A percentile compares a stretch with the other conserved stretches of the same genome.
These are phyloP conservation scores for Strix uralensis DNA, from an alignment of 2,113 vertebrate genomes.

Conservation along the genomic window DNA sequence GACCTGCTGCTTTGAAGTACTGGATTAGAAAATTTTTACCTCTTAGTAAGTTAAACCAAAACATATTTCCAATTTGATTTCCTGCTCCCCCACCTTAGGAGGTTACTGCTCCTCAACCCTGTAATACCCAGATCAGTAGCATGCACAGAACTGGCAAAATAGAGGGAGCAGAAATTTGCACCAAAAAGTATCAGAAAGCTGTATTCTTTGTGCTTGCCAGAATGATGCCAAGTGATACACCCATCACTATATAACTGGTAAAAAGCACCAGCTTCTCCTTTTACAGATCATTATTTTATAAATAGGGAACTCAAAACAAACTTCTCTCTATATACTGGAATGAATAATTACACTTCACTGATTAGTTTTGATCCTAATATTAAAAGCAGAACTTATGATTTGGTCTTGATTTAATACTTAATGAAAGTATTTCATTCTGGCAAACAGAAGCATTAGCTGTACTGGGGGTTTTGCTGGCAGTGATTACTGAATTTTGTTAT, in stretches of 20 bases:
- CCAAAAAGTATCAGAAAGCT: not conserved
- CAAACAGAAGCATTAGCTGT: not conserved
- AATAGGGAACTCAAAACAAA: not conserved
- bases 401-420: conserved; percentile 23
- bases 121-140: not conserved
- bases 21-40: not conserved
- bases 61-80: not conserved
- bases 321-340: not conserved
- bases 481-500: conserved; percentile 26
- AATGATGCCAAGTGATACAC: not conserved
- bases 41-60: not conserved
- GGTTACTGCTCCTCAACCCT: not conserved
- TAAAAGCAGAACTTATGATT: not conserved
- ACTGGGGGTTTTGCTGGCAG: conserved; percentile 8
- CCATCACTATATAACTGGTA: not conserved
- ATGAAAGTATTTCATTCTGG: conserved; percentile 26
- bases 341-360: not conserved
- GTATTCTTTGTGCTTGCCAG: not conserved
- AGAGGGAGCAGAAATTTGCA: not conserved
- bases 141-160: not conserved
- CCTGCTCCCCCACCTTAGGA: not conserved
- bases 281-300: not conserved
- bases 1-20: not conserved
- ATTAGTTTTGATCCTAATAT: not conserved
- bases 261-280: not conserved